Percentiles rank a stretch among this genome's conserved stretches.
phyloP scores from a whole-genome alignment of 2,888 invertebrate species.

The Choristoneura rosaceana region DNA sequence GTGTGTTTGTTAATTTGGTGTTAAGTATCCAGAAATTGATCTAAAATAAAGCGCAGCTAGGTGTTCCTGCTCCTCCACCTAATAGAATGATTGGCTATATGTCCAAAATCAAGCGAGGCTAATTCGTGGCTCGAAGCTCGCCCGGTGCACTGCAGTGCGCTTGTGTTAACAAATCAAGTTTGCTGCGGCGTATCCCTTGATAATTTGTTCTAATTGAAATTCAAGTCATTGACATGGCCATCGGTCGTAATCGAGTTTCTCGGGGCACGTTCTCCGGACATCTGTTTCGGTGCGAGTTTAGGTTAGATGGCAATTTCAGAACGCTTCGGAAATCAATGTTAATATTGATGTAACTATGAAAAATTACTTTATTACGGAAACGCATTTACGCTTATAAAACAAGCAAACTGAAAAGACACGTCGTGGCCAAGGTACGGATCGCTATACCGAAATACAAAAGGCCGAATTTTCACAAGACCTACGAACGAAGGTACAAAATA shows the following conservation, averaged over 20 bases:
- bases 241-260: conserved; percentile 84
- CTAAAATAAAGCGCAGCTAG: not conserved
- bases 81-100: conserved; percentile 42
- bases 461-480: too few relatives aligned
- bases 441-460: too few relatives aligned
- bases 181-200: conserved; percentile 81
- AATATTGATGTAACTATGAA: not conserved
- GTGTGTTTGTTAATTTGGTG: not conserved
- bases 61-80: conserved; percentile 15
- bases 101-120: conserved; percentile 49
- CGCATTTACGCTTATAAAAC: not conserved
- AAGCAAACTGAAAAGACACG: too few relatives aligned
- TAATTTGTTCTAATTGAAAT: conserved; percentile 89
- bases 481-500: too few relatives aligned
- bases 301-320: conserved; percentile 30
- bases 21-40: not conserved
- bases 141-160: conserved; percentile 52
- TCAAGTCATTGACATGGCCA: conserved; percentile 88
- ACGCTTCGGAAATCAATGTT: conserved; percentile 3
- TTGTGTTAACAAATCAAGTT: conserved; percentile 81
- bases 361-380: not conserved
- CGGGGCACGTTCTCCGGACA: conserved; percentile 60
- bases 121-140: conserved; percentile 48
- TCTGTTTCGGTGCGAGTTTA: conserved; percentile 47
- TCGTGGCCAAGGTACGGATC: too few relatives aligned